These are phyloP conservation scores for Microctonus aethiopoides DNA, from an alignment of 2,888 invertebrate genomes.

Conservation along the genomic window DNA sequence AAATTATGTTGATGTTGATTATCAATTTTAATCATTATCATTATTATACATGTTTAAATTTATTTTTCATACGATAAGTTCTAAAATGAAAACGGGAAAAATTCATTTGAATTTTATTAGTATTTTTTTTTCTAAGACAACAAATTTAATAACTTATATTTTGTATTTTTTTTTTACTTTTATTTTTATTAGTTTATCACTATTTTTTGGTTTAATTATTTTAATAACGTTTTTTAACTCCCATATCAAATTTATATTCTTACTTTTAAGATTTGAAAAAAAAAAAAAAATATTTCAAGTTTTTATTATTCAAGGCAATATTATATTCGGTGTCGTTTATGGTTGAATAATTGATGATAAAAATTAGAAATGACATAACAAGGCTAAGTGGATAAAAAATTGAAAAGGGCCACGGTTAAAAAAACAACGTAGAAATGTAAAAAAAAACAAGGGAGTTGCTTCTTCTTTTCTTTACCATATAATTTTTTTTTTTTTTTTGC, in stretches of 20 bases:
- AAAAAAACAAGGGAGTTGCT: conserved; percentile 7
- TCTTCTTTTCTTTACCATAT: conserved; percentile 10
- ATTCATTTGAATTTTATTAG: neutral
- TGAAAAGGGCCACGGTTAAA: neutral
- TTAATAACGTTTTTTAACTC: too few species aligned
- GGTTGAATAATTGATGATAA: neutral
- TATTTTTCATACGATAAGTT: conserved; percentile 1
- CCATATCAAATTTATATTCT: too few species aligned
- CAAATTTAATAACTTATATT: neutral
- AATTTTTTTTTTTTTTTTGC: conserved; percentile 8
- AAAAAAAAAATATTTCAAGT: neutral
- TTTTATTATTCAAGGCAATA: neutral
- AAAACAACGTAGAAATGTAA: neutral
- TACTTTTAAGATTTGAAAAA: too few species aligned
- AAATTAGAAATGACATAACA: neutral
- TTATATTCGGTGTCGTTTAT: too few species aligned
- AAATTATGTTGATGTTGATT: neutral
- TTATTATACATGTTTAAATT: neutral
- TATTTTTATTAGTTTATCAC: too few species aligned
- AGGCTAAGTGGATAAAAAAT: neutral
- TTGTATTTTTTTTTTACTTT: too few species aligned
- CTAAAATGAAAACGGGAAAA: neutral
- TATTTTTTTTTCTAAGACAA: neutral
- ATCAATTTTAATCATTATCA: conserved; percentile 24
- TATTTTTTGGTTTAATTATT: too few species aligned